phyloP scores from a whole-genome alignment of 2,113 vertebrate genomes.

The Spea bombifrons region DNA sequence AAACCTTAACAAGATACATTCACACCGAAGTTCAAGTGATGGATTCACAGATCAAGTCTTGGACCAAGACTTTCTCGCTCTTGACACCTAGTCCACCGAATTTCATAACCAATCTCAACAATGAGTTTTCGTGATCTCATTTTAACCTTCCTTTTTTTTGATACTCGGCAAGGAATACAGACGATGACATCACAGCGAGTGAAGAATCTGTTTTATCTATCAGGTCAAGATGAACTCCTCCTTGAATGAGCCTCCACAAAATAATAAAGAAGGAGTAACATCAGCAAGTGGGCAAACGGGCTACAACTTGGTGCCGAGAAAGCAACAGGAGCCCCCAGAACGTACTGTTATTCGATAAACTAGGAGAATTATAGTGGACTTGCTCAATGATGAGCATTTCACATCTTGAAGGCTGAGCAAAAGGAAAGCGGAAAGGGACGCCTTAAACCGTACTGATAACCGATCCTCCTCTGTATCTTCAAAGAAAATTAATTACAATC shows the following conservation, averaged over 20 bases:
- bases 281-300: too few relatives aligned
- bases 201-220: constrained; percentile 49
- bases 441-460: constrained; percentile 53
- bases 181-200: too few relatives aligned
- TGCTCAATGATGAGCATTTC: constrained; percentile 58
- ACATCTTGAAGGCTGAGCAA: constrained; percentile 59
- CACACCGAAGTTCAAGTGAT: too few relatives aligned
- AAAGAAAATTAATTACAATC: constrained; percentile 61
- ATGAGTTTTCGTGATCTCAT: too few relatives aligned
- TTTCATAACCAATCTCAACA: too few relatives aligned
- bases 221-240: constrained; percentile 53
- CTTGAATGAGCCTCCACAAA: constrained; percentile 51
- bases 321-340: constrained; percentile 55
- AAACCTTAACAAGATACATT: too few relatives aligned
- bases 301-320: background rate
- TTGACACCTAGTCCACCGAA: too few relatives aligned
- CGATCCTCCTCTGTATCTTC: constrained; percentile 64
- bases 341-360: constrained; percentile 53
- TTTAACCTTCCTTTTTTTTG: too few relatives aligned
- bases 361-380: constrained; percentile 55
- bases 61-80: too few relatives aligned
- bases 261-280: background rate
- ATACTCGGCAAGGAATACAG: too few relatives aligned
- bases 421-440: constrained; percentile 58
- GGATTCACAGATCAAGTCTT: too few relatives aligned